Evolutionary conservation across 2,113 vertebrate species (phyloP), one percentile per base, ranked within the genome.

Genomic region (Chaetura pelagica): DNA sequence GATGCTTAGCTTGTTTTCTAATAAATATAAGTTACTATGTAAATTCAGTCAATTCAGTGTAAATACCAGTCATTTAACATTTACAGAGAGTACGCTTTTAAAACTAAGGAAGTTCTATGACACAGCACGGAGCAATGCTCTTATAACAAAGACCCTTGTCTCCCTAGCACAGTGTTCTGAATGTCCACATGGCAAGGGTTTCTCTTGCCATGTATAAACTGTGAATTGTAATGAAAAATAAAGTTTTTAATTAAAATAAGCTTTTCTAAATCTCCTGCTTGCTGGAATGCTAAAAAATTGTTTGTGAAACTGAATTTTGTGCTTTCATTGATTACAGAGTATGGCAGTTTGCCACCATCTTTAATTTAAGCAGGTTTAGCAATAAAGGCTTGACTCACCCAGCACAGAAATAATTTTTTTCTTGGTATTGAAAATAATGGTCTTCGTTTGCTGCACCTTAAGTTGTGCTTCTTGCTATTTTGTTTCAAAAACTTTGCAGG

Each of bases 161-260:
- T 97, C 95, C 97, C 94, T 95, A 82, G 94, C 97, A 97, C 97
- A 97, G 95, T 97, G 97, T 97, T 98, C 96, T 95, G 97, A 95
- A 98, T 97, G 96, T 96, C 94, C 95, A 79, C 92, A 96, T 97
- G 97, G 98, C 97, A 71, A 96, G 83, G 74, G 77, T 87, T 85
- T 85, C 2, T 58, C 96, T 95, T 94, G 91, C 95, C 97, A 17
- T 97, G 97, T 96, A 98, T 94, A 98, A 98, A 98, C 98, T 98
- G 98, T 98, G 98, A 98, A 98, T 96, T 97, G 97, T 97, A 98
- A 90, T 94, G 97, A 98, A 95, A 97, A 98, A 98, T 98, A 98
- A 98, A 98, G 94, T 98, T 98, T 98, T 97, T 98, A 97, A 97
- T 97, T 95, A 98, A 98, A 98, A 95, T 76, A 81, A 92, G 73